phyloP scores from a whole-genome alignment of 2,888 invertebrate genomes.

The Sialis lutaria region DNA sequence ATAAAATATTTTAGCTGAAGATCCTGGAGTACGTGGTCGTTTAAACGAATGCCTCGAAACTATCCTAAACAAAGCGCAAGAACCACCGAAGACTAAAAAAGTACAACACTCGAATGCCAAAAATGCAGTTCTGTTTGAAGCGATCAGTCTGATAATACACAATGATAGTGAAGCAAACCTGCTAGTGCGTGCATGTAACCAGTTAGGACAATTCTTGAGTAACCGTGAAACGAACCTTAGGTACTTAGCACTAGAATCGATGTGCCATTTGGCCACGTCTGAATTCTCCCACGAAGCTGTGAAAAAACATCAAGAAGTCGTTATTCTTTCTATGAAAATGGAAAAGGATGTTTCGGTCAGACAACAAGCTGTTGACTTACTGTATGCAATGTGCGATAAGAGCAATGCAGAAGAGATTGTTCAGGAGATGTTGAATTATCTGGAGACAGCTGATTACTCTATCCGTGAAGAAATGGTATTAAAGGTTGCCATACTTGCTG shows the following conservation, averaged over 20 bases:
- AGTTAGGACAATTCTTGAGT: conserved; percentile 93
- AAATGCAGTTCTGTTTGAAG: conserved; percentile 98
- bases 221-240: conserved; percentile 95
- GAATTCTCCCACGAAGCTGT: conserved; percentile 99
- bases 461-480: conserved; percentile 99
- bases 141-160: conserved; percentile 98
- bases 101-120: conserved; percentile 99
- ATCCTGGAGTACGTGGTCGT: conserved; percentile 90
- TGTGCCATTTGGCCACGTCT: conserved; percentile 97
- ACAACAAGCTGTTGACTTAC: conserved; percentile 92
- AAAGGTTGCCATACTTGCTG: conserved; percentile 96
- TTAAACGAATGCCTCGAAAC: conserved; percentile 96
- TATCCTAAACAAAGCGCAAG: conserved; percentile 96
- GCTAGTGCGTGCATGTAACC: conserved; percentile 94
- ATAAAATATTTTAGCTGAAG: conserved; percentile 40
- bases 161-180: conserved; percentile 96
- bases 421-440: conserved; percentile 96
- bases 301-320: conserved; percentile 98
- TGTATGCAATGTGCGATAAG: conserved; percentile 99
- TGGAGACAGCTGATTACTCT: conserved; percentile 98
- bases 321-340: conserved; percentile 97
- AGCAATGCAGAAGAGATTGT: conserved; percentile 99
- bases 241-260: conserved; percentile 94
- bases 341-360: conserved; percentile 96
- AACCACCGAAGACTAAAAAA: conserved; percentile 98